Evolutionary conservation across 2,113 vertebrate species (phyloP).

Genomic region (Limnothrissa miodon): DNA sequence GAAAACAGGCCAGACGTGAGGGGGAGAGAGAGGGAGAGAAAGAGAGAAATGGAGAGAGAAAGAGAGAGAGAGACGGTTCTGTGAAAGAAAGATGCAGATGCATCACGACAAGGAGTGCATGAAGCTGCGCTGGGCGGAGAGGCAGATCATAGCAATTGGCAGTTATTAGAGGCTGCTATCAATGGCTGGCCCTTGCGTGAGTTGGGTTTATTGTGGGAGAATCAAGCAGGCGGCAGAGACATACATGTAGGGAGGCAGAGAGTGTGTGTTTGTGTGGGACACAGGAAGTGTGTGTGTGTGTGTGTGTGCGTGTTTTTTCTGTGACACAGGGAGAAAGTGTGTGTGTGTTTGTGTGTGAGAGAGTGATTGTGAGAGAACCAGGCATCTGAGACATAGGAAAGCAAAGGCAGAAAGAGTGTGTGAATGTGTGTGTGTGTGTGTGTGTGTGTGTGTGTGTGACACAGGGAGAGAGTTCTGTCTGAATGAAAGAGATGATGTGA

Average conservation of each 20-base stretch:
- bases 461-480: background rate
- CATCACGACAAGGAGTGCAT: background rate
- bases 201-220: background rate
- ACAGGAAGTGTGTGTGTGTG: no score
- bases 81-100: slow-evolving; percentile 12
- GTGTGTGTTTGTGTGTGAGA: no score
- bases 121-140: background rate
- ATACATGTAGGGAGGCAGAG: background rate
- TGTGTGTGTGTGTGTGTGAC: background rate
- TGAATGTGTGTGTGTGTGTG: background rate
- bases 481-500: slow-evolving; percentile 7
- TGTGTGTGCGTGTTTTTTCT: background rate
- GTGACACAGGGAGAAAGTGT: background rate
- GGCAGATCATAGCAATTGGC: slow-evolving; percentile 7
- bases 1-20: slow-evolving; percentile 3
- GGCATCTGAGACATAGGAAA: background rate
- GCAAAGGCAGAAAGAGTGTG: background rate
- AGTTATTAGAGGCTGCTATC: slow-evolving; percentile 11
- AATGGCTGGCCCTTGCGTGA: background rate
- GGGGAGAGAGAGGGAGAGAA: background rate
- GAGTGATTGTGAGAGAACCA: background rate
- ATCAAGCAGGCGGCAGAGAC: background rate
- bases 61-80: background rate
- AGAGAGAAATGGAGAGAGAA: background rate
- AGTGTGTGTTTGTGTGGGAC: no score